Base-by-base conservation (phyloP, 2,888 invertebrate genomes). In the Drosophila affinis region DNA sequence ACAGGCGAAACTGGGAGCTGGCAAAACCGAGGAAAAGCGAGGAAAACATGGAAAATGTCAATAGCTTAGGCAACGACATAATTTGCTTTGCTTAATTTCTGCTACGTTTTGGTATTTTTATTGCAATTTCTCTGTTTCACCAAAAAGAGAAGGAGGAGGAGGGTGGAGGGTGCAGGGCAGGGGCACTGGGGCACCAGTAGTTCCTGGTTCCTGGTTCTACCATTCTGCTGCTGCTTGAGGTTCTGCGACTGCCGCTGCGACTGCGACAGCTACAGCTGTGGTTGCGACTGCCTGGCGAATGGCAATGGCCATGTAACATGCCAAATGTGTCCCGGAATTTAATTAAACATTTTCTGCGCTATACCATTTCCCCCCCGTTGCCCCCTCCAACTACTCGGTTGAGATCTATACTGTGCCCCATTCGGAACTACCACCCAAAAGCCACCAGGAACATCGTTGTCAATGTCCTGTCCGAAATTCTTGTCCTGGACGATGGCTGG, bases 241-340 rank as follows among this genome's bases (percentile, higher is more conserved):
- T 7, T 27, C 47, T 51, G n/a, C 49, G 48, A 48, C 60, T 18
- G n/a, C 49, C 44, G 45, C 60, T 18, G 21, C 21, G 21, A 21
- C 21, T 21, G 21, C 21, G 21, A 21, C 21, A 21, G 21, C 21
- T 70, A 58, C 59, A 79, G 67, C 73, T 87, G 88, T 77, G 86
- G 88, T 74, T 71, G 70, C 29, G 70, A 82, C 49, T 34, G 46
- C 17, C 7, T 72, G 34, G 32, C 3, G 12, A 39, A 39, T 39
- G 39, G 39, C 14, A 39, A 39, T 39, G 39, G 87, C 85, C 78
- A 87, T 84, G 83, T 88, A 84, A 88, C 87, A 88, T 88, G 89
- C 83, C 89, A 87, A 85, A 89, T 85, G 89, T 85, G 89, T 82
- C 88, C 88, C 75, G 89, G 85, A 89, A 86, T 86, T 86, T 86